Conservation (phyloP, 2,113 vertebrate genomes). For the Burhinus oedicnemus region DNA sequence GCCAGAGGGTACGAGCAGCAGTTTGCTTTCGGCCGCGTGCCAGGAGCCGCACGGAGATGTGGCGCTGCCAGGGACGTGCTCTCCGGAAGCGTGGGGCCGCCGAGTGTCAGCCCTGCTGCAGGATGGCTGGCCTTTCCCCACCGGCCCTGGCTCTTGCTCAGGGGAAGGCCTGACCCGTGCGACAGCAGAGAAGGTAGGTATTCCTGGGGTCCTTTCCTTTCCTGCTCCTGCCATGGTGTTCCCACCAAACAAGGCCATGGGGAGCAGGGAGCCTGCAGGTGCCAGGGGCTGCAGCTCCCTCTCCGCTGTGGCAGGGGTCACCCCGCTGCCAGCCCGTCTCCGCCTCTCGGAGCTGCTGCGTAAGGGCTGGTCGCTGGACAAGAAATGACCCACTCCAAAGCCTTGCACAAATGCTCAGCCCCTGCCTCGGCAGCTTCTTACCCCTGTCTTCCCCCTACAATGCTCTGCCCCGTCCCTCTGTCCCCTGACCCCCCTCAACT, state of each 20-base stretch:
- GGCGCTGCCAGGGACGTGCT: not conserved
- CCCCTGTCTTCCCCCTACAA: too few relatives aligned
- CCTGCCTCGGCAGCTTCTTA: not conserved
- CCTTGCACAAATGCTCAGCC: not conserved
- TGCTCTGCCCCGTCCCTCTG: not conserved
- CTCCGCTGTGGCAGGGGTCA: not conserved
- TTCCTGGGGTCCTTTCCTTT: not conserved
- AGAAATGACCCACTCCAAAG: not conserved
- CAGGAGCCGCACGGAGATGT: not conserved
- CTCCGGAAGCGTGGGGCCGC: not conserved
- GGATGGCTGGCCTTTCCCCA: not conserved
- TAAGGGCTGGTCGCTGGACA: not conserved
- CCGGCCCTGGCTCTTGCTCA: not conserved
- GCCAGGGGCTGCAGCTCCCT: not conserved
- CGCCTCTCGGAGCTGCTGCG: not conserved
- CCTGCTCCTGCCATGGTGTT: rapidly evolving
- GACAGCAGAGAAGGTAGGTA: rapidly evolving
- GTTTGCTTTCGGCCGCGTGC: not conserved
- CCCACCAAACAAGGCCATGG: not conserved
- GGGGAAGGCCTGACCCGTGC: rapidly evolving
- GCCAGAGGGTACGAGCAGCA: slow-evolving; percentile 10
- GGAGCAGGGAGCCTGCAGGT: too few relatives aligned
- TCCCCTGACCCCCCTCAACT: not conserved
- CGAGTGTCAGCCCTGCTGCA: not conserved
- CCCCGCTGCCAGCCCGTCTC: not conserved